These are phyloP conservation scores for Yponomeuta evonymella DNA, from an alignment of 2,888 invertebrate species.

Conservation along the genomic window DNA sequence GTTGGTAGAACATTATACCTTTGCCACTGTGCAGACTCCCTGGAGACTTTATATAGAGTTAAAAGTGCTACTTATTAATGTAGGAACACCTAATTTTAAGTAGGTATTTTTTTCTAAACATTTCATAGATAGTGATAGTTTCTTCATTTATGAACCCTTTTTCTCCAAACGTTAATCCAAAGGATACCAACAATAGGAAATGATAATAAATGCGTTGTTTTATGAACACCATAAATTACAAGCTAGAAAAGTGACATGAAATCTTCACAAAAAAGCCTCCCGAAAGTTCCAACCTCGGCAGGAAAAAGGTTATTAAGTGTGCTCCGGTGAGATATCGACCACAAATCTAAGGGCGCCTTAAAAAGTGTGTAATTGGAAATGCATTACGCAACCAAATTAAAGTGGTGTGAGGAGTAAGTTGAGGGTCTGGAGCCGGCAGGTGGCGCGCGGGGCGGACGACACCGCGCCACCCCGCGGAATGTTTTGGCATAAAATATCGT, in stretches of 20 bases:
- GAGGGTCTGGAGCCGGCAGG: constrained; percentile 62
- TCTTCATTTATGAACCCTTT: background rate
- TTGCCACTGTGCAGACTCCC: background rate
- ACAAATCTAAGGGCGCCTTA: constrained; percentile 62
- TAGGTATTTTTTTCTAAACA: background rate
- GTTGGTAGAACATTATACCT: background rate
- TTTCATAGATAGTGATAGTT: background rate
- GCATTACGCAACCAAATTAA: constrained; percentile 77
- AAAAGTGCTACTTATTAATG: background rate
- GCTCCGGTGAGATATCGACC: constrained; percentile 44
- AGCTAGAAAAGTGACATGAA: background rate
- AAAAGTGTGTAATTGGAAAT: constrained; percentile 75
- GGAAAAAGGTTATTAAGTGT: constrained; percentile 37
- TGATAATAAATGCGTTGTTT: background rate
- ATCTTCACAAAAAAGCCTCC: background rate
- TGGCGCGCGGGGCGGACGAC: constrained; percentile 46
- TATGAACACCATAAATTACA: constrained; percentile 6
- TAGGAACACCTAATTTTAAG: background rate
- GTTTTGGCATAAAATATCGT: constrained; percentile 78
- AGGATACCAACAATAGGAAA: background rate
- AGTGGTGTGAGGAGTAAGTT: constrained; percentile 75
- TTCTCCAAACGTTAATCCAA: background rate
- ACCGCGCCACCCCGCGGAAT: constrained; percentile 66
- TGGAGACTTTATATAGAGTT: background rate
- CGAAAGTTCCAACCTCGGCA: background rate